Percentiles rank a stretch among this genome's conserved stretches.
Evolutionary conservation across 2,888 invertebrate genomes (phyloP).

Genomic region (Lasius platythorax): DNA sequence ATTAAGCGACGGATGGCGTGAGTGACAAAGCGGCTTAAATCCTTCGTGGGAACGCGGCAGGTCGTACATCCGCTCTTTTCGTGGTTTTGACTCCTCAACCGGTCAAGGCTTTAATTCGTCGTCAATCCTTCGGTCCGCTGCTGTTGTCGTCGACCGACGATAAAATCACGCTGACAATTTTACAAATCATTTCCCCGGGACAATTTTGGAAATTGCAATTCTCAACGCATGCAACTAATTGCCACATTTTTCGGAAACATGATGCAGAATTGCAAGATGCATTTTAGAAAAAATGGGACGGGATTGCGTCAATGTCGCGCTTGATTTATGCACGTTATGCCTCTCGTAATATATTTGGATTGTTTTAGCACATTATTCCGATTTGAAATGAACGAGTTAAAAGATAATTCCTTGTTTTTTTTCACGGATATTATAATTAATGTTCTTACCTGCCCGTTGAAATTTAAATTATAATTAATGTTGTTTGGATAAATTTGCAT

Average conservation of each 20-base stretch:
- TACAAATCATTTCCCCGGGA: conserved; percentile 62
- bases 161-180: conserved; percentile 55
- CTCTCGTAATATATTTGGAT: conserved; percentile 21
- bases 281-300: background rate
- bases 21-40: conserved; percentile 60
- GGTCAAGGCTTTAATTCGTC: conserved; percentile 23
- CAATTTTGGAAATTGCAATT: conserved; percentile 57
- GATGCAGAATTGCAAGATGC: background rate
- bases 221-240: conserved; percentile 63
- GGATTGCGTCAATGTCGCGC: conserved; percentile 17
- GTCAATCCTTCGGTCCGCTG: background rate
- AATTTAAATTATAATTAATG: background rate
- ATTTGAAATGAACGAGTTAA: background rate
- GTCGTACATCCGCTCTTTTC: conserved; percentile 31
- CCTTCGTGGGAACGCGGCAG: conserved; percentile 58
- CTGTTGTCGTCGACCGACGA: conserved; percentile 28
- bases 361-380: background rate
- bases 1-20: conserved; percentile 54
- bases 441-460: no score
- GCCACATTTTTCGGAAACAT: conserved; percentile 27
- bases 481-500: no score
- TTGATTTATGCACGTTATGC: conserved; percentile 9
- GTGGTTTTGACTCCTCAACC: conserved; percentile 23
- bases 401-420: conserved; percentile 28
- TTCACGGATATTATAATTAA: conserved; percentile 18